A percentile compares a stretch with the other conserved stretches of the same genome.
Conservation (phyloP, 1,140 invertebrate genomes). For the Leptonema lineaticorne region DNA sequence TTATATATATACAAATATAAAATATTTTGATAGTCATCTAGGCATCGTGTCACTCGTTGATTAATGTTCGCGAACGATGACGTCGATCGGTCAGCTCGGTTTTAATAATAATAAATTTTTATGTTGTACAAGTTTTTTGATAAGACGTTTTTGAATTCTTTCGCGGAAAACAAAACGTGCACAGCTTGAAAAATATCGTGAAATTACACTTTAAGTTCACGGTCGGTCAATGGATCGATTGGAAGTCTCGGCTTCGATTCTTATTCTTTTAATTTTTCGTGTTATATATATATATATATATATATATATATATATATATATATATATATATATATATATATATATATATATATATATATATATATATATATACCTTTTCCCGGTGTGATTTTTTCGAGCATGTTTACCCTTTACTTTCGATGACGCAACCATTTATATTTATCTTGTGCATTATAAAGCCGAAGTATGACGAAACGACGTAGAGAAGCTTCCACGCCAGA, state of each 20-base stretch:
- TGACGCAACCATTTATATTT: conserved; percentile 19
- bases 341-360: no score
- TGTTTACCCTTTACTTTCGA: background rate
- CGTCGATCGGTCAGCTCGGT: no score
- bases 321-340: no score
- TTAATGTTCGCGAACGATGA: background rate
- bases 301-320: no score
- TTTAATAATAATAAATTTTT: no score
- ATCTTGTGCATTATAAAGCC: background rate
- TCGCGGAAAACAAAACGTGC: conserved; percentile 1
- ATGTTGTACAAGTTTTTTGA: no score
- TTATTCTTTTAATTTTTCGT: no score
- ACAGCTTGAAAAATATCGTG: conserved; percentile 4
- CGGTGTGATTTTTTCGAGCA: background rate
- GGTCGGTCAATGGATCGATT: background rate
- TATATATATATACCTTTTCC: no score
- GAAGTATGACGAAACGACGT: conserved; percentile 8
- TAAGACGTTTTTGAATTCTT: background rate
- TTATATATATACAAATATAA: no score
- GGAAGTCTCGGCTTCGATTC: background rate
- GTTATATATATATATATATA: no score
- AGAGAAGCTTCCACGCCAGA: background rate
- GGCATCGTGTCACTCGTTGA: background rate
- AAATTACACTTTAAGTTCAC: conserved; percentile 5
- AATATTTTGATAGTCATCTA: background rate